phyloP scores from a whole-genome alignment of 37 sponge, comb jelly and placozoan species.

The Chondrilla cf. caribensis region DNA sequence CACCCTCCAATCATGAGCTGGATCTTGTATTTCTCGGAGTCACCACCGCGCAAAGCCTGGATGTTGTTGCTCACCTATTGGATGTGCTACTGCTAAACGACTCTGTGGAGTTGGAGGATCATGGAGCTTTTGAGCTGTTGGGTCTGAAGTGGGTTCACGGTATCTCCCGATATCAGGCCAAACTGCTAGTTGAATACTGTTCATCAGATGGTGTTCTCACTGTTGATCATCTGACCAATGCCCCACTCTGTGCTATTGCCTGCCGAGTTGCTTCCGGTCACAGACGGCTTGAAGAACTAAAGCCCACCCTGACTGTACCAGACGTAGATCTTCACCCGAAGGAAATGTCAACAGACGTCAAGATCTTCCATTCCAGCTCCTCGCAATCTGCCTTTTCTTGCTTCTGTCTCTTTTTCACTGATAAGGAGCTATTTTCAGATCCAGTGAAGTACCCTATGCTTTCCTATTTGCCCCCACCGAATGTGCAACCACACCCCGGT shows the following conservation, averaged over 20 bases:
- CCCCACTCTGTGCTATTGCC: slow-evolving; percentile 31
- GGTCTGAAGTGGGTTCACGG: slow-evolving; percentile 56
- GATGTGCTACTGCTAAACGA: not conserved
- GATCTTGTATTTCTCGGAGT: not conserved
- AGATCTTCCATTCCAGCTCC: not conserved
- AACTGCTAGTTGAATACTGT: slow-evolving; percentile 38
- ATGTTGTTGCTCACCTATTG: not conserved
- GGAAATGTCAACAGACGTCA: not conserved
- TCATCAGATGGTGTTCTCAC: slow-evolving; percentile 4
- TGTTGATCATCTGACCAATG: slow-evolving; percentile 39
- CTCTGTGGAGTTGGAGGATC: not conserved
- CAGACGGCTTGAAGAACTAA: slow-evolving; percentile 10
- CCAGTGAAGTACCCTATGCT: slow-evolving; percentile 8
- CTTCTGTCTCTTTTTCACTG: slow-evolving; percentile 45
- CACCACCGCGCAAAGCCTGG: not conserved
- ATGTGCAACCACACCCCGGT: not conserved
- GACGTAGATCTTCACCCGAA: not conserved
- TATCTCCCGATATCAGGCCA: slow-evolving; percentile 62
- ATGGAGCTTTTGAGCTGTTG: slow-evolving; percentile 49
- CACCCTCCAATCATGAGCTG: not conserved
- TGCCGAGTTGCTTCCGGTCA: slow-evolving; percentile 41
- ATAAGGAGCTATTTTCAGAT: slow-evolving; percentile 67
- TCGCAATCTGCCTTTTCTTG: slow-evolving; percentile 34
- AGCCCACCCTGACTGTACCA: not conserved
- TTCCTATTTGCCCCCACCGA: slow-evolving; percentile 34